phyloP scores from a whole-genome alignment of 2,888 invertebrate species.

The Cartodere bifasciata region DNA sequence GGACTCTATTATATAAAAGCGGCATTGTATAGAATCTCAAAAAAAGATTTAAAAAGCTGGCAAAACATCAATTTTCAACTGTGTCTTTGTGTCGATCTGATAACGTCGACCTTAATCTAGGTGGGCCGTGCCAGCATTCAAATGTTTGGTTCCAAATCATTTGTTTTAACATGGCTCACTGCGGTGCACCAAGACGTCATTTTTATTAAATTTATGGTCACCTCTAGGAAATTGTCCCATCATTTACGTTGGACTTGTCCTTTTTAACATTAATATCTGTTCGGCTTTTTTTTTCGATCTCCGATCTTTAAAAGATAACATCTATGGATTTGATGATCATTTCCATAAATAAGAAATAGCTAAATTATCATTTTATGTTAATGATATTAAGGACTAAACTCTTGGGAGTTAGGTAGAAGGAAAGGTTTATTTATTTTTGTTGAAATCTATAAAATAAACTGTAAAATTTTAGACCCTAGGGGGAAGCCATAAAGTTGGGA shows the following conservation, averaged over 20 bases:
- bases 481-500: too few species aligned
- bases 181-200: conserved; percentile 10
- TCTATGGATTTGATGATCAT: conserved; percentile 12
- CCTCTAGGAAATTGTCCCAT: conserved; percentile 23
- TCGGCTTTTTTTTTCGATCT: conserved; percentile 13
- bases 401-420: too few species aligned
- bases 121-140: conserved; percentile 9
- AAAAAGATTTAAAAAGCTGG: conserved; percentile 20
- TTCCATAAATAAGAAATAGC: conserved; percentile 6
- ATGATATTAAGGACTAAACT: too few species aligned
- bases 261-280: conserved; percentile 20
- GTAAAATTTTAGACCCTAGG: too few species aligned
- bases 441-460: too few species aligned
- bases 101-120: conserved; percentile 10
- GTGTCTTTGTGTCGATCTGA: conserved; percentile 17
- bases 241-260: conserved; percentile 22
- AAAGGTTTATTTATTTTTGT: too few species aligned
- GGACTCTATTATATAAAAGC: too few species aligned
- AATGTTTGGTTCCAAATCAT: conserved; percentile 11
- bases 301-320: conserved; percentile 11
- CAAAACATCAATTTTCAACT: conserved; percentile 25
- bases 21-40: too few species aligned
- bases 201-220: conserved; percentile 20
- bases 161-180: conserved; percentile 12
- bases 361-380: background rate